phyloP scores from a whole-genome alignment of 2,797 vertebrate species.

The Muscicapa comitata region DNA sequence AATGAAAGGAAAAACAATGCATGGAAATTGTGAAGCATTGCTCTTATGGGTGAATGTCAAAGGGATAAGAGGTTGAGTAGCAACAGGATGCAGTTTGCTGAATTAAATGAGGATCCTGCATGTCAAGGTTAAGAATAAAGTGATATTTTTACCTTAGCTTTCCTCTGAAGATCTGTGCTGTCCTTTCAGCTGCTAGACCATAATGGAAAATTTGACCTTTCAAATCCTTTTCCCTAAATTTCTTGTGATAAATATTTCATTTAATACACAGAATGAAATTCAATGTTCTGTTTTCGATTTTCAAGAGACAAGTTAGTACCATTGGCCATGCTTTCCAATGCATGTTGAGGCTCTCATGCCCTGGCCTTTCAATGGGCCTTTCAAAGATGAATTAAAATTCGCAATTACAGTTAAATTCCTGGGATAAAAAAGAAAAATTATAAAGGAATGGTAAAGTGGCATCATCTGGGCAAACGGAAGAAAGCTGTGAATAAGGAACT shows the following conservation, averaged over 20 bases:
- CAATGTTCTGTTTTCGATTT: not conserved
- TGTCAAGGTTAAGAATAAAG: not conserved
- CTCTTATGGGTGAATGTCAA: not conserved
- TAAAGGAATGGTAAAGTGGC: not conserved
- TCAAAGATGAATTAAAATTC: not conserved
- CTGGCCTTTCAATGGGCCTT: not conserved
- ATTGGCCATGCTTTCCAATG: not conserved
- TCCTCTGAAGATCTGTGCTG: conserved; percentile 5
- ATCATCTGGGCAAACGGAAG: not conserved
- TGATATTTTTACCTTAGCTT: not conserved
- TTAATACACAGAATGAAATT: not conserved
- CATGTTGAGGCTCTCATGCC: not conserved
- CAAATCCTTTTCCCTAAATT: not conserved
- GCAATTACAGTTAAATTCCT: not conserved
- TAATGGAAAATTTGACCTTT: conserved; percentile 55
- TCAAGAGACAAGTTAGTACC: not conserved
- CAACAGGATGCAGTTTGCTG: not conserved
- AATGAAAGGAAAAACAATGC: not conserved
- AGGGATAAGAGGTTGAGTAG: not conserved
- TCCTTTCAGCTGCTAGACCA: not conserved
- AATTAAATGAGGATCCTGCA: conserved; percentile 1
- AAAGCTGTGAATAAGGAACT: not conserved
- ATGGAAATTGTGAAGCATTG: not conserved
- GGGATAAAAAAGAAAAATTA: fast-evolving
- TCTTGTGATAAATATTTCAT: conserved; percentile 47